Evolutionary conservation across 2,797 vertebrate genomes (phyloP).

Genomic region (Sebastes glaucus): DNA sequence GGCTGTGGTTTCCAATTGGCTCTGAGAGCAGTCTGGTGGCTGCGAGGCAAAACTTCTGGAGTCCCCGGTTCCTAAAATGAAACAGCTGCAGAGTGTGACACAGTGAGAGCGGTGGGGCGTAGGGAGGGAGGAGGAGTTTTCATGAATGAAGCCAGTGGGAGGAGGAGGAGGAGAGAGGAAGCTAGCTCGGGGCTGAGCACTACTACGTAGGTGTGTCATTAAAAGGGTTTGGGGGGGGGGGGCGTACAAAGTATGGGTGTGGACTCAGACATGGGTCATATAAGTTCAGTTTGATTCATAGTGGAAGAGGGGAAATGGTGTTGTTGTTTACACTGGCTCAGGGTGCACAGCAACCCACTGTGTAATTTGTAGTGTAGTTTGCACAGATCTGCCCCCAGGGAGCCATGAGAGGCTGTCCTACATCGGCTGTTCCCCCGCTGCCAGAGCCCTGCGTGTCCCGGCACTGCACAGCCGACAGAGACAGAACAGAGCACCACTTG

Average conservation of each 20-base stretch:
- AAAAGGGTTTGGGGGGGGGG: slow-evolving; percentile 36
- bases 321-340: slow-evolving; percentile 78
- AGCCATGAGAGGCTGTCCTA: slow-evolving; percentile 69
- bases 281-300: slow-evolving; percentile 75
- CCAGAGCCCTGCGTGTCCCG: slow-evolving; percentile 54
- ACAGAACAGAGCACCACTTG: slow-evolving; percentile 72
- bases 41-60: slow-evolving; percentile 82
- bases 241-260: slow-evolving; percentile 65
- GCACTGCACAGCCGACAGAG: slow-evolving; percentile 47
- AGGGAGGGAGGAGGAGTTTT: slow-evolving; percentile 71
- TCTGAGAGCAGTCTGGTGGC: slow-evolving; percentile 79
- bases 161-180: slow-evolving; percentile 59
- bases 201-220: slow-evolving; percentile 76
- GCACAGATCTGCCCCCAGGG: slow-evolving; percentile 74
- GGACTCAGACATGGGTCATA: slow-evolving; percentile 69
- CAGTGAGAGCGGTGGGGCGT: slow-evolving; percentile 46
- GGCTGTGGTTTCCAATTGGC: slow-evolving; percentile 80
- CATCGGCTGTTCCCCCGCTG: slow-evolving; percentile 40
- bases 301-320: slow-evolving; percentile 62
- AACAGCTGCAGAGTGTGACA: slow-evolving; percentile 83
- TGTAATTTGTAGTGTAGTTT: slow-evolving; percentile 81
- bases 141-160: slow-evolving; percentile 79
- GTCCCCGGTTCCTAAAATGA: slow-evolving; percentile 84
- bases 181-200: slow-evolving; percentile 50
- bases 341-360: slow-evolving; percentile 77